Base-by-base conservation (phyloP, 2,113 vertebrate species). In the Dicentrarchus labrax region DNA sequence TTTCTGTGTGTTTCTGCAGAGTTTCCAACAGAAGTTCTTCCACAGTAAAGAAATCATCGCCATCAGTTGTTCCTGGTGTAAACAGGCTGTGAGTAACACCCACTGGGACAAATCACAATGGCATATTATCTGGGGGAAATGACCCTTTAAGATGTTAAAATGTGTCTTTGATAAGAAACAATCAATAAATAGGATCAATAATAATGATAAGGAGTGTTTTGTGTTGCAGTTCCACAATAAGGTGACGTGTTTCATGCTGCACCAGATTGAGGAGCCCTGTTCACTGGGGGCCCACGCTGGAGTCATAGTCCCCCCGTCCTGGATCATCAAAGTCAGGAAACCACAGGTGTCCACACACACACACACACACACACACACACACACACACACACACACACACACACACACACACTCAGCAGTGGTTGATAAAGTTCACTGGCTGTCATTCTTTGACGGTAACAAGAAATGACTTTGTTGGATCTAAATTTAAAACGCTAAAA, bases 241-340 rank as follows among this genome's bases (percentile, higher is more conserved):
- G 95, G 98, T 99, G 93, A 99, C 98, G 80, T 99, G 98, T 93
- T 99, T 99, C 96, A 97, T 99, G 98, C 95, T 99, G 86, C 98
- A 99, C 84, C 98, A 99, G 89, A 99, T 99, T 0, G 98, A 99
- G 93, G 98, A 99, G 94, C 97, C 97, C 0, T 99, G 98, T 92
- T 98, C 98, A 19, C 93, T 99, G 82, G 98, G 98, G 84, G 98
- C 97, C 66, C 98, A 99, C 0, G 98, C 98, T 4, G 98, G 97
- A 82, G 98, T 99, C 66, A 99, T 99, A 79, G 96, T 99, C 36
- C 98, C 98, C 0, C 97, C 98, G 15, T 98, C 97, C n/a, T 99
- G 98, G 98, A 99, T 99, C 96, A 98, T 99, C 96, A 99, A 98
- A 97, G 97, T 99, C 96, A 97, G 97, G 95, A 99, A 97, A 94